Conservation (phyloP, 2,113 vertebrate genomes). For the Cheilinus undulatus region DNA sequence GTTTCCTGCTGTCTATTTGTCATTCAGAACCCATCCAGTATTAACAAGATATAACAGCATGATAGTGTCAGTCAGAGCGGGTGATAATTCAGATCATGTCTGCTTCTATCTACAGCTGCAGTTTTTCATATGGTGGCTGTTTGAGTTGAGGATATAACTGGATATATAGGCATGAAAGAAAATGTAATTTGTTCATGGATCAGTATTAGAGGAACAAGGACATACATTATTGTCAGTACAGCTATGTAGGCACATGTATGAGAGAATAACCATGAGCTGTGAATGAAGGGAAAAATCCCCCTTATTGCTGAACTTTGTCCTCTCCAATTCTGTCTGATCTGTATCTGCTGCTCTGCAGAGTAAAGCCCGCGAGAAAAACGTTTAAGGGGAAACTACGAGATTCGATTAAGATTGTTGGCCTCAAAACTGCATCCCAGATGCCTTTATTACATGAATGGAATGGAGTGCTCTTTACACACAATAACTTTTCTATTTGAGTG, state of each 20-base stretch:
- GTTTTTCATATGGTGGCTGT: too few species aligned
- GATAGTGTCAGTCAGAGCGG: constrained; percentile 20
- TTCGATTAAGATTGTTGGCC: constrained; percentile 69
- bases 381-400: constrained; percentile 60
- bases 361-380: constrained; percentile 37
- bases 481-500: constrained; percentile 47
- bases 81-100: constrained; percentile 4
- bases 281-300: constrained; percentile 2
- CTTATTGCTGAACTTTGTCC: constrained; percentile 62
- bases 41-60: constrained; percentile 17
- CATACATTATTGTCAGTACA: constrained; percentile 1
- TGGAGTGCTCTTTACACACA: constrained; percentile 46
- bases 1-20: neutral
- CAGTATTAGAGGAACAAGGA: neutral
- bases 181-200: too few species aligned
- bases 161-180: too few species aligned
- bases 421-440: constrained; percentile 46
- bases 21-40: constrained; percentile 8
- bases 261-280: constrained; percentile 23
- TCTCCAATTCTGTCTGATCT: constrained; percentile 59
- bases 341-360: constrained; percentile 49
- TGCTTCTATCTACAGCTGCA: neutral
- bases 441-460: constrained; percentile 57
- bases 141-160: too few species aligned
- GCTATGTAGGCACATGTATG: neutral